A percentile compares a stretch with the other conserved stretches of the same genome.
Conservation (phyloP, 1,140 invertebrate species). For the Drosophila novamexicana region DNA sequence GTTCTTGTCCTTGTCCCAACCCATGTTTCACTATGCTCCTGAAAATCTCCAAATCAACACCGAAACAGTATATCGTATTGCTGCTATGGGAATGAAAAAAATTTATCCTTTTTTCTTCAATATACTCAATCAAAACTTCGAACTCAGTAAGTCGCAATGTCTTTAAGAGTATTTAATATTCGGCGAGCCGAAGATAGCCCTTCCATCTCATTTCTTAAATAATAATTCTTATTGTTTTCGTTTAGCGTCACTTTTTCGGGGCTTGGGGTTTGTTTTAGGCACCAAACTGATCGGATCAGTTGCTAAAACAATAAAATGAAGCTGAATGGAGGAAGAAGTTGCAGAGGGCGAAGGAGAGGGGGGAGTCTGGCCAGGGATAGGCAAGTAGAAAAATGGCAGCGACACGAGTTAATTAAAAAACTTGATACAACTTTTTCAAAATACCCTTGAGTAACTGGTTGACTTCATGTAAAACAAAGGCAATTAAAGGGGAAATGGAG, state of each 20-base stretch:
- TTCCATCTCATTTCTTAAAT: no score
- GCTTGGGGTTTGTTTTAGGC: constrained; percentile 22
- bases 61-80: no score
- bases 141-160: no score
- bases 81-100: no score
- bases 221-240: no score
- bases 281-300: constrained; percentile 67
- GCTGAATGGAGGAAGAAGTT: constrained; percentile 12
- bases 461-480: constrained; percentile 6
- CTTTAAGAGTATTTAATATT: no score
- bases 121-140: no score
- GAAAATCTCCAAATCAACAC: no score
- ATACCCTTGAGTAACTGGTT: constrained; percentile 40
- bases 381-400: constrained; percentile 16
- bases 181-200: no score
- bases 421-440: constrained; percentile 51
- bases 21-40: no score
- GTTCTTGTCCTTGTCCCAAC: no score
- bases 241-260: constrained; percentile 7
- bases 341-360: neutral
- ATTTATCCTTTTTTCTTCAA: no score
- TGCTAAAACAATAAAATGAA: constrained; percentile 37
- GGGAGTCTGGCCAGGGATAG: neutral
- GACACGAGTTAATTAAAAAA: constrained; percentile 79
- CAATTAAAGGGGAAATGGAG: neutral